phyloP scores from a whole-genome alignment of 2,113 vertebrate species.

The Sinocyclocheilus anshuiensis region DNA sequence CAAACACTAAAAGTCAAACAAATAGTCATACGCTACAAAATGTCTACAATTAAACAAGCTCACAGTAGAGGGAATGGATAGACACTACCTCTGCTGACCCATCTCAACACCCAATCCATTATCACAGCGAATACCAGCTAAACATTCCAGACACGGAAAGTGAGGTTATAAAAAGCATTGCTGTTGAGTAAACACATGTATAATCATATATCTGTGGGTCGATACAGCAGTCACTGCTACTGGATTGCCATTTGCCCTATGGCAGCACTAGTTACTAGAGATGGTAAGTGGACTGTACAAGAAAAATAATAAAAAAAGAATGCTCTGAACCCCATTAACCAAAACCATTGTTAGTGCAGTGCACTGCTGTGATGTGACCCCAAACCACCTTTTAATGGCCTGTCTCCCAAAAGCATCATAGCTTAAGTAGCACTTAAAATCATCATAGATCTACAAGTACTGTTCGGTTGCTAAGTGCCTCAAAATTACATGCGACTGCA shows the following conservation, averaged over 20 bases:
- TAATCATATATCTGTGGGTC: slow-evolving; percentile 49
- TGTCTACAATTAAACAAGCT: slow-evolving; percentile 48
- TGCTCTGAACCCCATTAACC: neutral
- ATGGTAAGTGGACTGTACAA: neutral
- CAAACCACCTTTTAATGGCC: neutral
- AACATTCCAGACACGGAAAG: slow-evolving; percentile 68
- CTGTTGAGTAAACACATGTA: slow-evolving; percentile 55
- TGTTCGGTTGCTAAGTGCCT: neutral
- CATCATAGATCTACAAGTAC: neutral
- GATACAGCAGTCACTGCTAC: neutral
- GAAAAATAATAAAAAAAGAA: too few species aligned
- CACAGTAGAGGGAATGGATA: slow-evolving; percentile 52
- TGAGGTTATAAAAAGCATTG: slow-evolving; percentile 74
- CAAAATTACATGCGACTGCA: neutral
- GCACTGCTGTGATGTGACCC: too few species aligned
- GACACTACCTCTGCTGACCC: slow-evolving; percentile 66
- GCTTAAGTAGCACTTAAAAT: neutral
- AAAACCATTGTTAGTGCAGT: neutral
- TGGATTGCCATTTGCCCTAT: neutral
- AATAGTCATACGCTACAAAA: neutral
- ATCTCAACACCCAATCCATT: slow-evolving; percentile 80
- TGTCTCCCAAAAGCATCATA: neutral
- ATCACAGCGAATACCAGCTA: slow-evolving; percentile 69
- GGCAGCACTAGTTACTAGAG: neutral
- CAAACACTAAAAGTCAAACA: neutral